Conservation (phyloP, 1,140 invertebrate genomes). For the Caenorhabditis inopinata region DNA sequence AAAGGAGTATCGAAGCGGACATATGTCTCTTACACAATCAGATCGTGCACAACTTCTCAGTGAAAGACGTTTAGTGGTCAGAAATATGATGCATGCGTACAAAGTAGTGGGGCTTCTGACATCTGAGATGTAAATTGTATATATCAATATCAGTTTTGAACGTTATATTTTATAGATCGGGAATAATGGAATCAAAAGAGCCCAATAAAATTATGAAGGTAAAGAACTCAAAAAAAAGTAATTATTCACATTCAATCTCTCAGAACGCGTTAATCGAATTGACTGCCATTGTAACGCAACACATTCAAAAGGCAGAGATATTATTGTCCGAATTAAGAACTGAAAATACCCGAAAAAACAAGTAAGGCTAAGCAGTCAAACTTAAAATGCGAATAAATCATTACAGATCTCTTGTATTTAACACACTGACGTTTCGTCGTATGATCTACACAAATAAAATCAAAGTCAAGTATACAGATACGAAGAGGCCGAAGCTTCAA, state of each 20-base stretch:
- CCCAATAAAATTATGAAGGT: background rate
- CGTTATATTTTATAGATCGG: background rate
- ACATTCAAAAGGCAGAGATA: background rate
- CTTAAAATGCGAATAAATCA: background rate
- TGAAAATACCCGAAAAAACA: background rate
- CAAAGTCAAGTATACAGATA: background rate
- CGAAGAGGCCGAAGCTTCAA: background rate
- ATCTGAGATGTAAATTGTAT: background rate
- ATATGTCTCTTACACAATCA: background rate
- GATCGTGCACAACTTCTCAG: background rate
- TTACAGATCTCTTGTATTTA: background rate
- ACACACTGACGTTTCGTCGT: background rate
- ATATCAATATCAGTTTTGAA: background rate
- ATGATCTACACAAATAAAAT: constrained; percentile 13
- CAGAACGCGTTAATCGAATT: background rate
- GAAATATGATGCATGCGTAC: background rate
- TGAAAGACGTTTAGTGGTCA: background rate
- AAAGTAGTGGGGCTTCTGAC: background rate
- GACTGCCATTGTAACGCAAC: background rate
- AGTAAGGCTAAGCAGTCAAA: background rate
- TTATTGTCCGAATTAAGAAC: background rate
- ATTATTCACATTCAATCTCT: background rate
- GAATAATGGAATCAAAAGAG: background rate
- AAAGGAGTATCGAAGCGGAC: background rate
- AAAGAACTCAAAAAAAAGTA: too few species aligned